These are phyloP conservation scores for Myopa tessellatipennis DNA, from an alignment of 2,888 invertebrate genomes.

Conservation along the genomic window DNA sequence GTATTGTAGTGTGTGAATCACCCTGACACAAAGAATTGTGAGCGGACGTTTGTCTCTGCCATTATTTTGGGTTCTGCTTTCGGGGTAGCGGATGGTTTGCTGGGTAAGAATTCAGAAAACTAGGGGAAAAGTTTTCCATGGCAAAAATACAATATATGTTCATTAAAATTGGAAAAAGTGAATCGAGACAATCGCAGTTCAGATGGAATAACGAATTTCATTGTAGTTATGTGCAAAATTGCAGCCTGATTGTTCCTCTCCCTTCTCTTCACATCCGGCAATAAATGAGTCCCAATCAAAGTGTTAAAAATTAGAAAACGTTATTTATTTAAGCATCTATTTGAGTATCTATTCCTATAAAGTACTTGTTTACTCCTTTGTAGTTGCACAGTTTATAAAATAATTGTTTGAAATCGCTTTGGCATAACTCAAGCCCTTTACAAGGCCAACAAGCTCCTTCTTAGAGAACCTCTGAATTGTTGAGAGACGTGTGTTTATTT, in stretches of 20 bases:
- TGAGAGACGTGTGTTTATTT: too few species aligned
- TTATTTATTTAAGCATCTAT: too few species aligned
- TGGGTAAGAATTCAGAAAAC: not conserved
- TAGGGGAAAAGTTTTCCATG: not conserved
- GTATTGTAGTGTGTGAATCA: conserved; percentile 27
- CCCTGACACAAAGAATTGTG: conserved; percentile 28
- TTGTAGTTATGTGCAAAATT: too few species aligned
- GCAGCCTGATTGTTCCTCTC: too few species aligned
- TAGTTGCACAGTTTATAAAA: too few species aligned
- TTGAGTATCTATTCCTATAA: too few species aligned
- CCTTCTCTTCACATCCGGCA: not conserved
- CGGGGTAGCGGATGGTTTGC: too few species aligned
- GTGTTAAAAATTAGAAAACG: too few species aligned
- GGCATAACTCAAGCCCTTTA: not conserved
- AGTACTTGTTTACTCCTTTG: too few species aligned
- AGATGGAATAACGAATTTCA: not conserved
- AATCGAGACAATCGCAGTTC: not conserved
- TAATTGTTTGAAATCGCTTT: too few species aligned
- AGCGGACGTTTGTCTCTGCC: conserved; percentile 23
- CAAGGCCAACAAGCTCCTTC: not conserved
- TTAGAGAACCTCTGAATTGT: too few species aligned
- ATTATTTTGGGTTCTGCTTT: not conserved
- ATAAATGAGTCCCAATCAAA: not conserved
- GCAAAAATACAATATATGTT: not conserved
- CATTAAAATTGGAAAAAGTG: not conserved